phyloP scores from a whole-genome alignment of 2,113 vertebrate genomes.

The Nycticebus coucang region DNA sequence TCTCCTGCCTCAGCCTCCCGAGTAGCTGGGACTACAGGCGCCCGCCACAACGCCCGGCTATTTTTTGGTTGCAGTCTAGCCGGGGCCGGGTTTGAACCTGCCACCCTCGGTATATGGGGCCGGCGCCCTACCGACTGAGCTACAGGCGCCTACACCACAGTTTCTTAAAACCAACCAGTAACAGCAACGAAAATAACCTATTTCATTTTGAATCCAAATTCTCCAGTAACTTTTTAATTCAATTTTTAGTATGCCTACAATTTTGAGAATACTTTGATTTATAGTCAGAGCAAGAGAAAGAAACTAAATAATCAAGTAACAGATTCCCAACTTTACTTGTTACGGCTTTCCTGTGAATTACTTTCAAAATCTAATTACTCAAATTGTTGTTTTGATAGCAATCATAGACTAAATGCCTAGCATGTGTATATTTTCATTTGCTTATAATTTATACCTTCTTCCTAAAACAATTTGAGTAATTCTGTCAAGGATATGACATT shows the following conservation, averaged over 20 bases:
- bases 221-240: conserved; percentile 57
- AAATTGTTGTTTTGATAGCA: conserved; percentile 69
- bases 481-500: conserved; percentile 34
- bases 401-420: conserved; percentile 70
- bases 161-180: not conserved
- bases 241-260: conserved; percentile 11
- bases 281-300: conserved; percentile 53
- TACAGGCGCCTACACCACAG: no score
- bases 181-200: not conserved
- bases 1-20: no score
- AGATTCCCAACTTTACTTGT: conserved; percentile 70
- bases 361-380: conserved; percentile 78
- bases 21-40: no score
- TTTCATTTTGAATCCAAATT: conserved; percentile 48
- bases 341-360: conserved; percentile 75
- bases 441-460: conserved; percentile 65
- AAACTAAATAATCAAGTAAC: conserved; percentile 73
- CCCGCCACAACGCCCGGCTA: no score
- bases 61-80: no score
- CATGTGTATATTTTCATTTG: conserved; percentile 55
- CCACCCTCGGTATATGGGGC: no score
- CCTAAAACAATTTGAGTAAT: conserved; percentile 40
- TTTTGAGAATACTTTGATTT: conserved; percentile 73
- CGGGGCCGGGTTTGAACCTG: no score
- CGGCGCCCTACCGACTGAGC: no score